Base-by-base conservation (phyloP, 2,888 invertebrate genomes). In the Chalcis sispes region DNA sequence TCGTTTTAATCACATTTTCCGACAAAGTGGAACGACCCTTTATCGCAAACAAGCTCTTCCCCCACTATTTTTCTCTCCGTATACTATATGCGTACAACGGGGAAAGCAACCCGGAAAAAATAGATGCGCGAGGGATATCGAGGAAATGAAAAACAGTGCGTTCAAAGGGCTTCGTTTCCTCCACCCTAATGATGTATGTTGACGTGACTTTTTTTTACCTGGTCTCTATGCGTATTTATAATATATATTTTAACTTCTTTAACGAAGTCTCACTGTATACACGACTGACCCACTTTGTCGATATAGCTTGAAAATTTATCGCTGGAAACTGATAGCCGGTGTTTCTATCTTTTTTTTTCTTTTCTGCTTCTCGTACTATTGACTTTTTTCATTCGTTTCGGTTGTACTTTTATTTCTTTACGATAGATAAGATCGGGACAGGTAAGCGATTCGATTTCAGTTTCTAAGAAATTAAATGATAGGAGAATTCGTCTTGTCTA, bases 131-230 rank as follows among this genome's bases (percentile, higher is more conserved):
- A n/a, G 15, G 18, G 7, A 20, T 4, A 61, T 25, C 42, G 27
- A 50, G 66, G 73, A 61, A 73, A 66, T 73, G 59, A 67, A 61
- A 73, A 73, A 73, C n/a, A 73, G 42, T 65, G 48, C 59, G 25
- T 73, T 73, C 40, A 65, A 73, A 52, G 73, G 66, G 73, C 50
- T 73, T 73, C 66, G 23, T 73, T 73, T 73, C 61, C 61, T 66
- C 1, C 18, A 5, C 64, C 29, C 48, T 20, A 1, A n/a, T 5
- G 32, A 32, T 3, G 59, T 10, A 42, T 15, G 42, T 42, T 15
- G 42, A 42, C 15, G 42, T 15, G 42, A 3, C 3, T 48, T 4
- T 48, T 48, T 48, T 48, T 48, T 48, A 13, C 4, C 48, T 15
- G 15, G 7, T 42, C 42, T 13, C 15, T 42, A 10, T n/a, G n/a